Percentiles rank a stretch among this genome's conserved stretches.
Conservation (phyloP, 2,797 vertebrate species). For the Acanthurus leucopareius region DNA sequence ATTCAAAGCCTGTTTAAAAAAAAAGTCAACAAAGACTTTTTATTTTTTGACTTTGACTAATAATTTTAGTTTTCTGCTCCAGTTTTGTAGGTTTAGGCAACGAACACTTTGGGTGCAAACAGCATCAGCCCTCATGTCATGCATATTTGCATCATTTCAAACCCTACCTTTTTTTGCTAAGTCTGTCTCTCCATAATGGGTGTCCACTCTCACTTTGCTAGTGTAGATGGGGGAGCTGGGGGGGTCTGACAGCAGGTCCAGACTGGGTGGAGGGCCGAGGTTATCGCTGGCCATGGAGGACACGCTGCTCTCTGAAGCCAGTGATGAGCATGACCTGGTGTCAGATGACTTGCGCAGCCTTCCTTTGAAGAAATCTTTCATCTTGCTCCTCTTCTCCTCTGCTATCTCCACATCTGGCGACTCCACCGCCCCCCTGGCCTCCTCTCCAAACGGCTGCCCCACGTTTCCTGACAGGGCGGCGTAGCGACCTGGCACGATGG, state of each 20-base stretch:
- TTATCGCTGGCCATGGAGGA: constrained; percentile 90
- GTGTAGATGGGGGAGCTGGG: constrained; percentile 88
- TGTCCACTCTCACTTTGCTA: constrained; percentile 89
- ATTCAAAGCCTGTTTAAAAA: no score
- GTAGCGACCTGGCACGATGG: constrained; percentile 93
- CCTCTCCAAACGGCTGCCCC: constrained; percentile 76
- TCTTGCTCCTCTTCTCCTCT: constrained; percentile 89
- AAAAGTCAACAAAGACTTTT: no score
- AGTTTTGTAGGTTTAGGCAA: no score
- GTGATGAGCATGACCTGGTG: constrained; percentile 91
- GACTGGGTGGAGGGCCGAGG: constrained; percentile 83
- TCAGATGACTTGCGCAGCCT: constrained; percentile 91
- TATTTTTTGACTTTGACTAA: no score
- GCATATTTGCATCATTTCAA: constrained; percentile 4
- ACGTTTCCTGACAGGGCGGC: constrained; percentile 85
- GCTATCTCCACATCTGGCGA: constrained; percentile 75
- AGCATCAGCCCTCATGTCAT: not conserved
- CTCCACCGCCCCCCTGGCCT: constrained; percentile 70
- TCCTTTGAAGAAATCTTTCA: constrained; percentile 93
- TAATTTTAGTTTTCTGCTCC: no score
- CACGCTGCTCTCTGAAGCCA: constrained; percentile 94
- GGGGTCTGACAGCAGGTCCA: constrained; percentile 82
- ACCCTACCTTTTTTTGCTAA: constrained; percentile 83
- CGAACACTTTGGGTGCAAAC: no score
- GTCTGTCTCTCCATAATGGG: constrained; percentile 85